Evolutionary conservation across 2,113 vertebrate species (phyloP).

Genomic region (Ailuropoda melanoleuca): DNA sequence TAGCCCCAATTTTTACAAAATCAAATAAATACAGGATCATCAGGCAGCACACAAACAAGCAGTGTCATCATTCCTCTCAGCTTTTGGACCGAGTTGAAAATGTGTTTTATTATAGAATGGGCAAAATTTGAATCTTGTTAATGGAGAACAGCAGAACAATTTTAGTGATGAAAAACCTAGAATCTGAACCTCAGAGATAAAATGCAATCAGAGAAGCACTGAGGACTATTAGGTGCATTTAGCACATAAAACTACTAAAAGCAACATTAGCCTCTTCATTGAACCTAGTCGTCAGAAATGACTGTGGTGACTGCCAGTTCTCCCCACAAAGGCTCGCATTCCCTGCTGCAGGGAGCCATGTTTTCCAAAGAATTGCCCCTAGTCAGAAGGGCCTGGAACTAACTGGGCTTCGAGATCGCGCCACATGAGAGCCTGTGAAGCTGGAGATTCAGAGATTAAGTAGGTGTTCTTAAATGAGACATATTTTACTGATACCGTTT

Average conservation of each 20-base stretch:
- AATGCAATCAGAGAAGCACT: neutral
- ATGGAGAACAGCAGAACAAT: neutral
- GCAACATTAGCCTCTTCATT: neutral
- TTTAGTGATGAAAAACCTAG: neutral
- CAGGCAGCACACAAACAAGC: neutral
- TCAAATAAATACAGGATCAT: neutral
- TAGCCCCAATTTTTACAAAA: neutral
- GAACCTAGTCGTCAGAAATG: neutral
- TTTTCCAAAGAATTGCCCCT: neutral
- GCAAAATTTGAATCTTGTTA: conserved; percentile 5
- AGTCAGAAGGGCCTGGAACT: neutral
- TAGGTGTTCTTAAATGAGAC: neutral
- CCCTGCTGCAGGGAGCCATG: neutral
- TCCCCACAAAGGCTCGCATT: neutral
- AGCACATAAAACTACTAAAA: neutral
- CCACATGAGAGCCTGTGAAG: neutral
- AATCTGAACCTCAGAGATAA: neutral
- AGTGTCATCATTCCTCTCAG: neutral
- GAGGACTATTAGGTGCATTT: neutral
- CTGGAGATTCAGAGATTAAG: neutral
- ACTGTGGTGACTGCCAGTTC: neutral
- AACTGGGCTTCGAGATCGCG: neutral
- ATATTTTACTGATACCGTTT: neutral
- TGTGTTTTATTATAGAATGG: neutral
- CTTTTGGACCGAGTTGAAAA: neutral